Evolutionary conservation across 2,797 vertebrate species (phyloP), one percentile per base, ranked within the genome.

Genomic region (Liparis tanakae): DNA sequence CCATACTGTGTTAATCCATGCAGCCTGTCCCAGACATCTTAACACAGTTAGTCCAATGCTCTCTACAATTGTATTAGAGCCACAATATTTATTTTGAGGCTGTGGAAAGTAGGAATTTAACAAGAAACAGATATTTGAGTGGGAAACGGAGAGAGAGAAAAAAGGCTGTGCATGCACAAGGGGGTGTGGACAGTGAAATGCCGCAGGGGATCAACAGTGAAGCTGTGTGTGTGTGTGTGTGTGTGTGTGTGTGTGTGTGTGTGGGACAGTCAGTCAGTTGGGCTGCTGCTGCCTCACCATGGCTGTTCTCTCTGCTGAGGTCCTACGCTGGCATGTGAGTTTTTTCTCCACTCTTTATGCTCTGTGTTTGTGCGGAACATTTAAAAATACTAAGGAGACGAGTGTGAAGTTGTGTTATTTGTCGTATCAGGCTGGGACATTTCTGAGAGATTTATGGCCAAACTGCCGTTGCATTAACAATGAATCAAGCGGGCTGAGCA

Each of bases 261-360:
- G 71, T 63, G 81, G 39, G 78, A 57, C 61, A 72, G 80, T 43
- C 74, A 83, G 66, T 90, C 86, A 84, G 81, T 92, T 34, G 80
- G 73, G 82, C 85, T 92, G 91, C 88, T 91, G 87, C 88, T 91
- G 85, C 89, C 84, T 86, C 85, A 90, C 87, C 89, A 95, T 95
- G 95, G 94, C 95, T 92, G 94, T 94, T 85, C 95, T 95, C 82
- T 95, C 94, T 86, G 90, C 94, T 83, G 94, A 95, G 14, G 92
- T 91, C 76, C 87, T 95, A 48, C 87, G 87, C 85, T 95, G 95
- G 95, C 95, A 95, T 89, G 95, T 95, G 89, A 95, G 94, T 95
- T 48, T 83, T 60, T 39, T 51, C 54, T 70, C 46, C 4, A 34
- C 14, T 69, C 55, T 61, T 60, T 66, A 33, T 36, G 72, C 15